Percentiles rank a stretch among this genome's conserved stretches.
Evolutionary conservation across 1,140 invertebrate genomes (phyloP).

Genomic region (Trichonephila clavipes): DNA sequence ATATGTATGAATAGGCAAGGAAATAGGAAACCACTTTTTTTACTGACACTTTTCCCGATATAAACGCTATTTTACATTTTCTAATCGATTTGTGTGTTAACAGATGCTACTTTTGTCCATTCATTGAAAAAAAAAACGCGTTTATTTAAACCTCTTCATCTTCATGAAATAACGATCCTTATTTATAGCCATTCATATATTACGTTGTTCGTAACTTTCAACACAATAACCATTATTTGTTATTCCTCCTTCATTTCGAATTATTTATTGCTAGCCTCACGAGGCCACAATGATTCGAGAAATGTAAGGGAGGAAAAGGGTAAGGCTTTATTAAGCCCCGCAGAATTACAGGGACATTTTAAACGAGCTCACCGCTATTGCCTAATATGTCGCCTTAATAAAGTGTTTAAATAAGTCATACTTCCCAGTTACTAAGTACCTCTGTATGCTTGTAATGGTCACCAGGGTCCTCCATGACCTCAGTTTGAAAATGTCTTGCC

Average conservation of each 20-base stretch:
- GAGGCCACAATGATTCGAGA: neutral
- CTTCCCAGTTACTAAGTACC: neutral
- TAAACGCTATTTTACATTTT: no score
- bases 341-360: neutral
- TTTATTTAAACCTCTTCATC: no score
- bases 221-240: neutral
- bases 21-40: no score
- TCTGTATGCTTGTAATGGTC: neutral
- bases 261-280: neutral
- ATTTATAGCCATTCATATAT: no score
- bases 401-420: conserved; percentile 25
- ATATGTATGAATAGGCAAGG: no score
- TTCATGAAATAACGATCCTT: no score
- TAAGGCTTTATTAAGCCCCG: neutral
- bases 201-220: no score
- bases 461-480: neutral
- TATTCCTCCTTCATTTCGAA: neutral
- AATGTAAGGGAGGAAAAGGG: neutral
- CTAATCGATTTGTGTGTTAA: no score
- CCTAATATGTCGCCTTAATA: neutral
- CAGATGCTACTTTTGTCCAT: no score
- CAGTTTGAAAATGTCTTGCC: neutral
- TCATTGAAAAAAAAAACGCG: no score
- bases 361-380: neutral
- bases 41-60: no score